Conservation (phyloP, 2,888 invertebrate genomes). For the Parochlus steinenii region DNA sequence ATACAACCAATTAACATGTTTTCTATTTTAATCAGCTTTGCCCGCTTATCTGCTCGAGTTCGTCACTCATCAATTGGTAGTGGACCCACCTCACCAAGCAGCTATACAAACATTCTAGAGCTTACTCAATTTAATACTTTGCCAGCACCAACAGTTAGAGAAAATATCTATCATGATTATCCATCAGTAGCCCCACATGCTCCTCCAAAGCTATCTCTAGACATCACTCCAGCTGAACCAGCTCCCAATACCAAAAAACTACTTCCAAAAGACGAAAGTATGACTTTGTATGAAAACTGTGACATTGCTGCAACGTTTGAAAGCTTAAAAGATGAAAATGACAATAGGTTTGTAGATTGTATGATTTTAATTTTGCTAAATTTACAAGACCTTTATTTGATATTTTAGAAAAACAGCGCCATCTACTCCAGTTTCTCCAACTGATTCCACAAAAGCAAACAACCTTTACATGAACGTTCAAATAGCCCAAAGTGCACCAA, state of each 20-base stretch:
- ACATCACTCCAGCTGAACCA: constrained; percentile 26
- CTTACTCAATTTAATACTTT: constrained; percentile 36
- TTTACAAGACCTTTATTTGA: too few relatives aligned
- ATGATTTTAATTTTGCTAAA: too few relatives aligned
- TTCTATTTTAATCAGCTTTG: constrained; percentile 15
- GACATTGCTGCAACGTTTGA: too few relatives aligned
- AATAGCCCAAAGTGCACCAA: too few relatives aligned
- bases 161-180: constrained; percentile 42
- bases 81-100: constrained; percentile 33
- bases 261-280: too few relatives aligned
- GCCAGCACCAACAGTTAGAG: constrained; percentile 28
- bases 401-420: too few relatives aligned
- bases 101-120: constrained; percentile 35
- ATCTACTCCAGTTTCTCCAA: too few relatives aligned
- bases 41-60: constrained; percentile 14
- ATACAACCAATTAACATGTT: constrained; percentile 12
- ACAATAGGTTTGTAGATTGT: too few relatives aligned
- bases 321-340: too few relatives aligned
- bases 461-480: too few relatives aligned
- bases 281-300: too few relatives aligned
- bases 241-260: constrained; percentile 22
- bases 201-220: constrained; percentile 19
- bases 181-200: constrained; percentile 20
- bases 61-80: constrained; percentile 20
- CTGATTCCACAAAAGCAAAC: too few relatives aligned